phyloP scores from a whole-genome alignment of 2,888 invertebrate species.

The Epinotia bilunana region DNA sequence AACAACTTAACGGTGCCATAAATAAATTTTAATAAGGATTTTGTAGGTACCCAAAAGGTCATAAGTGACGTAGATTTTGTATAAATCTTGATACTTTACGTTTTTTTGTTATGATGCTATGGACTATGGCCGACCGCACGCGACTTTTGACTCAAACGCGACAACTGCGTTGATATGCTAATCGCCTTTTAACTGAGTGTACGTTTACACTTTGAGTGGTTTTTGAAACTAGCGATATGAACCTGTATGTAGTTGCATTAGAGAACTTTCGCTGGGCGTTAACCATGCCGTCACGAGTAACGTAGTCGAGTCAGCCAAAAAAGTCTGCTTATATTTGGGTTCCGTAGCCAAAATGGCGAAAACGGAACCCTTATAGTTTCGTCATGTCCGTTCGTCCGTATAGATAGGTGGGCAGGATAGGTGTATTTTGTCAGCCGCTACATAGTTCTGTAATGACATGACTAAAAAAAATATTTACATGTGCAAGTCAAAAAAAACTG shows the following conservation, averaged over 20 bases:
- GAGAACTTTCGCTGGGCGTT: too few relatives aligned
- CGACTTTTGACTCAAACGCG: conserved; percentile 62
- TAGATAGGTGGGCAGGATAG: too few relatives aligned
- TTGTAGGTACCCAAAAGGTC: not conserved
- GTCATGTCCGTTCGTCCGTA: too few relatives aligned
- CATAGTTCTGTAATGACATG: too few relatives aligned
- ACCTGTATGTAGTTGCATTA: not conserved
- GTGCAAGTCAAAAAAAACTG: too few relatives aligned
- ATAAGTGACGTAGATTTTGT: not conserved
- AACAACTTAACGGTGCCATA: conserved; percentile 64
- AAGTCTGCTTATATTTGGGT: too few relatives aligned
- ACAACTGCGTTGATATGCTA: conserved; percentile 76
- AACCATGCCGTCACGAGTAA: not conserved
- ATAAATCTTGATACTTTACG: not conserved
- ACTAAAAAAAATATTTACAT: too few relatives aligned
- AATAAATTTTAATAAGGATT: conserved; percentile 74
- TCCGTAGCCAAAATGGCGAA: too few relatives aligned
- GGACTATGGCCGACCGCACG: conserved; percentile 70
- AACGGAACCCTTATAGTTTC: too few relatives aligned
- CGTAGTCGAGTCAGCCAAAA: too few relatives aligned
- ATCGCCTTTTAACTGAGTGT: conserved; percentile 62
- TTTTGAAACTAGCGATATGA: conserved; percentile 15
- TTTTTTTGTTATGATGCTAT: conserved; percentile 53
- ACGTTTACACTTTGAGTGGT: conserved; percentile 22
- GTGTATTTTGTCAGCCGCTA: too few relatives aligned